A percentile compares a stretch with the other conserved stretches of the same genome.
phyloP scores from a whole-genome alignment of 2,797 vertebrate genomes.

The Sandelia bainsii region DNA sequence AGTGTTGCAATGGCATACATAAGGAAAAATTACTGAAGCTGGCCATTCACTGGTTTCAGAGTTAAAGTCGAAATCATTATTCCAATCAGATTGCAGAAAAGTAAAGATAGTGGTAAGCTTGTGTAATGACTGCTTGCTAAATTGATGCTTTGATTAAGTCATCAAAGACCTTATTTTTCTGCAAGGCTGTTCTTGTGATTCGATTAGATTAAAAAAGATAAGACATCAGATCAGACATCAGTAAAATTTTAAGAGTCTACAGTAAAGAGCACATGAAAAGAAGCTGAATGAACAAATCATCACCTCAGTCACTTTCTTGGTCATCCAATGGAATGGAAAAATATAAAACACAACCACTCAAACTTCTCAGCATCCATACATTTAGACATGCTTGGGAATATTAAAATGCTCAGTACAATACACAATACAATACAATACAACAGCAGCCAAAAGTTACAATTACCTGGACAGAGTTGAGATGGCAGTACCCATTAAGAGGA shows the following conservation, averaged over 20 bases:
- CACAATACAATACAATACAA: no score
- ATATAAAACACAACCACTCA: background rate
- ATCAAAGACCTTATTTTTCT: constrained; percentile 69
- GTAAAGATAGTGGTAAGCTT: constrained; percentile 59
- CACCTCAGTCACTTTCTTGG: constrained; percentile 19
- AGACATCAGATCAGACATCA: constrained; percentile 50
- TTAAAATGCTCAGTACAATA: background rate
- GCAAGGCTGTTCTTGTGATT: constrained; percentile 57
- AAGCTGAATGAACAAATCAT: constrained; percentile 44
- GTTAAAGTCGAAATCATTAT: constrained; percentile 53
- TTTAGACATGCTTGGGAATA: background rate
- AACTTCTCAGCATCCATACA: constrained; percentile 8
- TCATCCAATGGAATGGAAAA: constrained; percentile 3
- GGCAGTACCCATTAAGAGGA: constrained; percentile 97
- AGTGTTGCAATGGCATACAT: background rate
- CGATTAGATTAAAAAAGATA: constrained; percentile 57
- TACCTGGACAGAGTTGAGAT: constrained; percentile 99
- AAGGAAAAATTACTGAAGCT: constrained; percentile 13
- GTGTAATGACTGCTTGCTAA: constrained; percentile 61
- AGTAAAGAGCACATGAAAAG: constrained; percentile 44
- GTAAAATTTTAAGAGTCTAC: constrained; percentile 27
- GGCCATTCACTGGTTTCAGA: constrained; percentile 26
- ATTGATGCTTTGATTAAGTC: constrained; percentile 72
- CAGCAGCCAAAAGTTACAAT: background rate
- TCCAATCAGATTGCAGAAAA: constrained; percentile 59